Conservation (phyloP, 2,888 invertebrate genomes). For the Callinectes sapidus region DNA sequence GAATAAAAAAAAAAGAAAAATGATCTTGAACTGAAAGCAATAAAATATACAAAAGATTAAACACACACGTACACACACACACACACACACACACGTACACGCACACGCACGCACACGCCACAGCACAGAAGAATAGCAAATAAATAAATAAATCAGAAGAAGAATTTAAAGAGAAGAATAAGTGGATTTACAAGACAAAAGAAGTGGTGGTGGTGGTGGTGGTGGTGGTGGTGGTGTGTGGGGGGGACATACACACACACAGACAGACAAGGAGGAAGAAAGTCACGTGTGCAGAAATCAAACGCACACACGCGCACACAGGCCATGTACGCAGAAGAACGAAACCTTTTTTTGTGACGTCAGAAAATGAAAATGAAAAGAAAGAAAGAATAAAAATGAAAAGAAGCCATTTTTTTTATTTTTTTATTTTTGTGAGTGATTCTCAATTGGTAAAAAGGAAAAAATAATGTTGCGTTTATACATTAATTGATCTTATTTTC, state of each 20-base stretch:
- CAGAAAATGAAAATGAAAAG: no score
- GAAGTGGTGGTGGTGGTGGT: no score
- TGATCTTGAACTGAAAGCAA: background rate
- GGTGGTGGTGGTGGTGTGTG: background rate
- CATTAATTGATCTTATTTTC: no score
- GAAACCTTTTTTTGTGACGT: no score
- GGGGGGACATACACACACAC: background rate
- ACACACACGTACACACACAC: slow-evolving; percentile 6
- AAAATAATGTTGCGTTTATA: no score
- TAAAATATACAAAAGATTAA: background rate
- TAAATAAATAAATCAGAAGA: background rate
- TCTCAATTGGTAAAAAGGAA: background rate
- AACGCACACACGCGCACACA: background rate
- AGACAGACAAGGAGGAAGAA: background rate
- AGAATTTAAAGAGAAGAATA: background rate
- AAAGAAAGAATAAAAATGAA: background rate
- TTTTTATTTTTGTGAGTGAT: background rate
- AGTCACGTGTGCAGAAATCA: background rate
- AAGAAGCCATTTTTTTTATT: background rate
- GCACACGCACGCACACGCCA: background rate
- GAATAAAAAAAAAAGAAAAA: background rate
- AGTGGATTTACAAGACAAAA: background rate
- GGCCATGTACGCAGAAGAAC: background rate
- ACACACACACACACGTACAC: background rate
- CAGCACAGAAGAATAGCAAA: background rate